These are phyloP conservation scores for Synergus itoensis DNA, from an alignment of 2,888 invertebrate species.

Conservation along the genomic window DNA sequence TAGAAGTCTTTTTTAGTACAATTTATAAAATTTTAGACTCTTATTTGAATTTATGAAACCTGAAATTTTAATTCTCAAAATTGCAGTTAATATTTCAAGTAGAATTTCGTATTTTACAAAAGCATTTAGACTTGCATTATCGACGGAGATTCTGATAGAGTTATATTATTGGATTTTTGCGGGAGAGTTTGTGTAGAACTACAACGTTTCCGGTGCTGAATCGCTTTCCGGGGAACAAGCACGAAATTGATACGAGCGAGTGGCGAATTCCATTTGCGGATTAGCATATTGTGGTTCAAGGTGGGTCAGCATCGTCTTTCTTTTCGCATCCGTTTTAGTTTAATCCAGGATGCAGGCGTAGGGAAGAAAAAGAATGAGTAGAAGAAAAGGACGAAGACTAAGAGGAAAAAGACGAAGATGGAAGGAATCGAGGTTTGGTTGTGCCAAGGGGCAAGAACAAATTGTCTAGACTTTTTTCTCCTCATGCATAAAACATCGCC, in stretches of 20 bases:
- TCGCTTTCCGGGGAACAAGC: constrained; percentile 20
- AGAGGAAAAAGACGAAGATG: constrained; percentile 27
- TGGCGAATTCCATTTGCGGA: constrained; percentile 32
- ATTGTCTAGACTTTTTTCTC: constrained; percentile 63
- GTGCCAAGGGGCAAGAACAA: constrained; percentile 58
- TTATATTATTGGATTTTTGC: neutral
- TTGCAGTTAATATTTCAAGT: neutral
- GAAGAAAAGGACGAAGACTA: constrained; percentile 23
- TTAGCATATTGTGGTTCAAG: constrained; percentile 37
- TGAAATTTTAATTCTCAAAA: neutral
- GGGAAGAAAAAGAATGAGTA: constrained; percentile 38
- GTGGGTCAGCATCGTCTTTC: constrained; percentile 11
- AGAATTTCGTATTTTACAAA: neutral
- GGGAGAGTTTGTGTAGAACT: neutral
- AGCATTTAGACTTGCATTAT: neutral
- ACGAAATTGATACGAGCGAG: constrained; percentile 33
- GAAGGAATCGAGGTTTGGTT: constrained; percentile 45
- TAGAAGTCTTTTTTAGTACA: no score
- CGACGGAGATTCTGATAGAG: neutral
- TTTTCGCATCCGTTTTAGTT: constrained; percentile 1
- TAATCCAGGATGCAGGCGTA: neutral
- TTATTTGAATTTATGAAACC: no score
- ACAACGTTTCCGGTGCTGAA: constrained; percentile 11
- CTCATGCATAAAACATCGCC: constrained; percentile 71
- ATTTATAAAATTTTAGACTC: no score